These are phyloP conservation scores for Poliocrania exsul DNA, from an alignment of 2,797 vertebrate species.

Conservation along the genomic window DNA sequence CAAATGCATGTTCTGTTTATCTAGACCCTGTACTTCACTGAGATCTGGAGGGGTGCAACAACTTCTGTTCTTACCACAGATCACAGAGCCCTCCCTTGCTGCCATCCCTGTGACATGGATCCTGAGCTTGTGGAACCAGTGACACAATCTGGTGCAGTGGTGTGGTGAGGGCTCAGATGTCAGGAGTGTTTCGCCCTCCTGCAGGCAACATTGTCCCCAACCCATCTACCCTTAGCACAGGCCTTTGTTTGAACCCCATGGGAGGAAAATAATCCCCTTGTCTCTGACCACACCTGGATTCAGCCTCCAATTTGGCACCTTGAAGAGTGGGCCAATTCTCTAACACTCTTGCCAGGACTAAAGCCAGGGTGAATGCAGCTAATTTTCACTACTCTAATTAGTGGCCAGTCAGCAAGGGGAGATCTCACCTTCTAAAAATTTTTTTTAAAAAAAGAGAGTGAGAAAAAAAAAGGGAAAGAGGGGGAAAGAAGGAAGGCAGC, in stretches of 20 bases:
- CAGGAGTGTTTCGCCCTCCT: slow-evolving; percentile 62
- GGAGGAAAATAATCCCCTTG: slow-evolving; percentile 70
- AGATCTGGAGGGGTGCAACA: neutral
- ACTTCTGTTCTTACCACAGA: neutral
- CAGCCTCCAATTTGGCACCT: slow-evolving; percentile 69
- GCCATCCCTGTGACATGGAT: accelerated
- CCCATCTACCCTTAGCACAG: slow-evolving; percentile 38
- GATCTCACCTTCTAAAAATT: slow-evolving; percentile 29
- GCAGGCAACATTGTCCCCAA: slow-evolving; percentile 42
- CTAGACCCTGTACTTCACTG: neutral
- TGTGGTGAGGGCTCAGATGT: slow-evolving; percentile 42
- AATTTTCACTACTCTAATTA: slow-evolving; percentile 68
- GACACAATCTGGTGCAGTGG: neutral
- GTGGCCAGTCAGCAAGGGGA: slow-evolving; percentile 17
- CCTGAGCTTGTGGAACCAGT: neutral
- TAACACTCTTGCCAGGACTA: slow-evolving; percentile 38
- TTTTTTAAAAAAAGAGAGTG: neutral
- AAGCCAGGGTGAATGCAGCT: slow-evolving; percentile 65
- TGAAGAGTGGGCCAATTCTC: slow-evolving; percentile 67
- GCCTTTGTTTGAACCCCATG: slow-evolving; percentile 71
- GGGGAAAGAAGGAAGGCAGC: neutral
- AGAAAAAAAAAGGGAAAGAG: neutral
- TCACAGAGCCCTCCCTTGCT: neutral
- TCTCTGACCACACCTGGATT: slow-evolving; percentile 69
- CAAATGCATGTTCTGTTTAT: neutral